These are phyloP conservation scores for Notodonta dromedarius DNA, from an alignment of 2,888 invertebrate species.

Conservation along the genomic window DNA sequence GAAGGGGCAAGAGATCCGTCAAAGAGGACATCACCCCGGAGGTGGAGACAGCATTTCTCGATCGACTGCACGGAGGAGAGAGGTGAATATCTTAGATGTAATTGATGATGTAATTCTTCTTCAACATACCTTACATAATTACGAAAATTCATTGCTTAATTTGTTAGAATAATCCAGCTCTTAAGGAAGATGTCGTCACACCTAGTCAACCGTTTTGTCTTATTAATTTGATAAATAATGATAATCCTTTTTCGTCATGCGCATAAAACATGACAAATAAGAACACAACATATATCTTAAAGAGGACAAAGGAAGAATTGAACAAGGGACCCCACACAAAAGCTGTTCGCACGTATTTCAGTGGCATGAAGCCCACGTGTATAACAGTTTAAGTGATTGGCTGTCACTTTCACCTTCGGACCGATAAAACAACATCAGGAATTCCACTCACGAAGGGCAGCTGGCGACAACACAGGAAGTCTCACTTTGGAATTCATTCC, in stretches of 20 bases:
- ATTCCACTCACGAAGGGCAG: conserved; percentile 59
- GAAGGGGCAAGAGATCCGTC: conserved; percentile 79
- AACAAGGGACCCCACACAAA: conserved; percentile 47
- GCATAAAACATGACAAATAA: conserved; percentile 27
- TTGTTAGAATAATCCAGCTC: too few species aligned
- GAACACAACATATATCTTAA: conserved; percentile 30
- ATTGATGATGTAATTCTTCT: neutral
- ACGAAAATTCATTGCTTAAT: too few species aligned
- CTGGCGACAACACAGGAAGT: conserved; percentile 56
- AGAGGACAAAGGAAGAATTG: conserved; percentile 33
- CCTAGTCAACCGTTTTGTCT: neutral
- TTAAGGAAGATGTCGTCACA: too few species aligned
- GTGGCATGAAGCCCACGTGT: conserved; percentile 30
- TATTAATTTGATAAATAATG: neutral
- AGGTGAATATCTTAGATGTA: conserved; percentile 66
- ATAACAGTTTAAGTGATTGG: conserved; percentile 42
- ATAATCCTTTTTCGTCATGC: conserved; percentile 23
- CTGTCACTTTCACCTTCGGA: conserved; percentile 66
- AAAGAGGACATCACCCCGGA: conserved; percentile 58
- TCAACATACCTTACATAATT: too few species aligned
- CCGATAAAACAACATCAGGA: conserved; percentile 44
- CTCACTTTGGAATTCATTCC: conserved; percentile 50
- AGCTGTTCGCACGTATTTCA: conserved; percentile 46
- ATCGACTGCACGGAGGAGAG: conserved; percentile 91
- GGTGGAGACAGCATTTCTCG: conserved; percentile 63